These are phyloP conservation scores for Drosophila pseudoananassae DNA, from an alignment of 1,140 invertebrate genomes.

Conservation along the genomic window DNA sequence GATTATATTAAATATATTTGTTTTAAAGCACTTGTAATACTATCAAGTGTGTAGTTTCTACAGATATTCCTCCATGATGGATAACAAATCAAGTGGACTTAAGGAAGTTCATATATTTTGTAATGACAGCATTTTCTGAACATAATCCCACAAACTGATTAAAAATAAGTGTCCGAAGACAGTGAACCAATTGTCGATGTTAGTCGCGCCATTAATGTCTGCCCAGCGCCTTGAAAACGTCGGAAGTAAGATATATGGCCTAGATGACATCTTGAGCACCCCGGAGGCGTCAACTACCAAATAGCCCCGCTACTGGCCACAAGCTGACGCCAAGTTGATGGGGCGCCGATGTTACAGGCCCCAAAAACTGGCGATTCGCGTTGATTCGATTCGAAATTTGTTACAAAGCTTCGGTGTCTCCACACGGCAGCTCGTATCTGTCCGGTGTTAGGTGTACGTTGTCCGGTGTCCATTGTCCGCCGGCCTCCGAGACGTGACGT, in stretches of 20 bases:
- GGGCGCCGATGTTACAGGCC: conserved; percentile 25
- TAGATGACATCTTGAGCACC: conserved; percentile 25
- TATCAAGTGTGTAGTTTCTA: not conserved
- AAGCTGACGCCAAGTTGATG: conserved; percentile 41
- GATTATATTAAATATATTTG: not conserved
- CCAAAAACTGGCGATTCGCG: conserved; percentile 28
- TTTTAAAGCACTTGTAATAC: not conserved
- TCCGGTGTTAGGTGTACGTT: conserved; percentile 14
- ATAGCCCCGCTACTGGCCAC: conserved; percentile 3
- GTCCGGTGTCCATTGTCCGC: conserved; percentile 22
- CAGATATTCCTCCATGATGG: not conserved
- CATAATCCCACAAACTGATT: not conserved
- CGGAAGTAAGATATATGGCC: conserved; percentile 49
- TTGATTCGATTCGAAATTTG: conserved; percentile 35
- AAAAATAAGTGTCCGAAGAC: conserved; percentile 1
- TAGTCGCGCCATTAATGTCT: conserved; percentile 47
- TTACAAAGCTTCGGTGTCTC: conserved; percentile 37
- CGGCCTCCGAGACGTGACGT: conserved; percentile 50
- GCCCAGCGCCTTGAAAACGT: conserved; percentile 37
- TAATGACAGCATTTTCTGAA: not conserved
- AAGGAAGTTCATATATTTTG: not conserved
- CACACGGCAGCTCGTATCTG: conserved; percentile 44
- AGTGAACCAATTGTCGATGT: conserved; percentile 5
- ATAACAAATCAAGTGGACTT: not conserved
- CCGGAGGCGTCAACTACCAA: conserved; percentile 14